Evolutionary conservation across 2,888 invertebrate species (phyloP), one percentile per base, ranked within the genome.

Genomic region (Drosophila paucipuncta): DNA sequence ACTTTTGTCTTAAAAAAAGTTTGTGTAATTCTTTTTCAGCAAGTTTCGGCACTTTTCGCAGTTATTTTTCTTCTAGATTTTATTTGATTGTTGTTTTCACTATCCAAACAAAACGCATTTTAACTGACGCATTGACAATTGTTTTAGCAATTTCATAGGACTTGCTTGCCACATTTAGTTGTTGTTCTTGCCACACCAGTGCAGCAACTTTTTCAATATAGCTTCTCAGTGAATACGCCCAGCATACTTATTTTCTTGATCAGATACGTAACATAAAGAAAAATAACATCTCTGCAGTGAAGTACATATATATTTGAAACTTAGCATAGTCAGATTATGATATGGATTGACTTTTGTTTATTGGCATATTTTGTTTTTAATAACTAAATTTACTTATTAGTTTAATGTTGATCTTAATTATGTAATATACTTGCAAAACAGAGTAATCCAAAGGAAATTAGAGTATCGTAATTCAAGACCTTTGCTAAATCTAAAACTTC

Each of bases 41-140:
- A 76, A 67, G 47, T 75, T 78, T 65, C 43, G 47, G 39, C 35
- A 53, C 66, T 80, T 66, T 64, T 49, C 2, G 1, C 2, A 22
- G 25, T 9, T 4, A 1, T n/a, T 16, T 10, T 69, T 52, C 22
- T 25, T 35, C 11, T 35, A 11, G 35, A 31, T 41, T 33, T 53
- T 37, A 31, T 55, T 59, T 50, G 28, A 28, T 50, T 58, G 35
- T 71, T 72, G 68, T 71, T 77, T 49, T 65, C 59, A 30, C 50
- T 28, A 47, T 59, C 60, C 63, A 64, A 65, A 78, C 67, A 70
- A 80, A 89, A 78, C 78, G 80, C 78, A 88, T 78, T 85, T 83
- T 76, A 75, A 83, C 85, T 88, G 90, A 85, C 90, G 85, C 78
- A 90, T 88, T 88, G 90, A 77, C 90, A 85, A 85, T 88, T 90